Evolutionary conservation across 2,113 vertebrate species (phyloP).

Genomic region (Varanus komodoensis): DNA sequence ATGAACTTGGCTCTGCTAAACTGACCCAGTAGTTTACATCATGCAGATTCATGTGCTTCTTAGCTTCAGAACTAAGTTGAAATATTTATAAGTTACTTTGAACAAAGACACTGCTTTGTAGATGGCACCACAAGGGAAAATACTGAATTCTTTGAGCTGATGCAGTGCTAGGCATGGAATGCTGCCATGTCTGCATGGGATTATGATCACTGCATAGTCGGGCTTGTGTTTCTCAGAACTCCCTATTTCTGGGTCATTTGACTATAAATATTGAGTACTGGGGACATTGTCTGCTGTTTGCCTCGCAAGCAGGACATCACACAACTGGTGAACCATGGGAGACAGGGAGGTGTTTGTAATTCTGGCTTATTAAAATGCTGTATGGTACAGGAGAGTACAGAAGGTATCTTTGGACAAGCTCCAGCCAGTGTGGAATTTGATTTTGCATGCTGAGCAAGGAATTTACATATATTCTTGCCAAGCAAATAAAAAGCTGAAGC

Average conservation of each 20-base stretch:
- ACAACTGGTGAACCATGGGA: not conserved
- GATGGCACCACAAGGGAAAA: conserved; percentile 19
- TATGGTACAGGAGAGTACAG: not conserved
- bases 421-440: not conserved
- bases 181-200: conserved; percentile 6
- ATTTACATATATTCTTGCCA: not conserved
- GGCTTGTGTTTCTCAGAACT: conserved; percentile 22
- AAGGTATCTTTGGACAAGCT: not conserved
- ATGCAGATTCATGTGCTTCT: conserved; percentile 1
- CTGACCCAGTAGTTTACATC: not conserved
- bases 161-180: conserved; percentile 8
- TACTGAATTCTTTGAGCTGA: conserved; percentile 1
- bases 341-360: not conserved
- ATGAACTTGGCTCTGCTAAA: not conserved
- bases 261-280: not conserved
- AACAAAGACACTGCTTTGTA: conserved; percentile 20
- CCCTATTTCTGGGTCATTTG: conserved; percentile 20
- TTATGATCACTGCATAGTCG: conserved; percentile 4
- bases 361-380: not conserved
- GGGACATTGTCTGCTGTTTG: not conserved
- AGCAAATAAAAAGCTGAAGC: conserved; percentile 1
- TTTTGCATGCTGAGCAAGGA: not conserved
- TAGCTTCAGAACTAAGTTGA: not conserved
- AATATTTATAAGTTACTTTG: not conserved
- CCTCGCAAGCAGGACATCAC: not conserved